phyloP scores from a whole-genome alignment of 2,888 invertebrate species.

The Sisyra terminalis region DNA sequence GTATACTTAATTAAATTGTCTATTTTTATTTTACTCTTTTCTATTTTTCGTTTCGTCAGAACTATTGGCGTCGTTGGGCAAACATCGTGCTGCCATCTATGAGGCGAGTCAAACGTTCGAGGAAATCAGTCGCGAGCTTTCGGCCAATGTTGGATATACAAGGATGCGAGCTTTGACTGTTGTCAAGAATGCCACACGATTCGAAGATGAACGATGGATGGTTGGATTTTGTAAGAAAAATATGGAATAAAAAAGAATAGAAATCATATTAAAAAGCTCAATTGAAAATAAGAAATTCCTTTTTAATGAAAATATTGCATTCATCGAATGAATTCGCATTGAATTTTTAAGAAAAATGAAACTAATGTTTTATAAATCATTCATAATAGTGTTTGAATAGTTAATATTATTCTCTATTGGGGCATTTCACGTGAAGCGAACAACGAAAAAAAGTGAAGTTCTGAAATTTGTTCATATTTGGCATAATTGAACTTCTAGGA shows the following conservation, averaged over 20 bases:
- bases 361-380: too few relatives aligned
- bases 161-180: constrained; percentile 27
- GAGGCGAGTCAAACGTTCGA: constrained; percentile 39
- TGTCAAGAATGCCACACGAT: constrained; percentile 31
- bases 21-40: background rate
- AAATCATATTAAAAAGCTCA: background rate
- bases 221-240: constrained; percentile 43
- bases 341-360: too few relatives aligned
- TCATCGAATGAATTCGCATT: too few relatives aligned
- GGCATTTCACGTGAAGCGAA: too few relatives aligned
- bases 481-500: too few relatives aligned
- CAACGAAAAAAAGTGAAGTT: too few relatives aligned
- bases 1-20: too few relatives aligned
- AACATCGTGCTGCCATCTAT: constrained; percentile 36
- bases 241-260: too few relatives aligned
- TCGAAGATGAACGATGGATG: constrained; percentile 49
- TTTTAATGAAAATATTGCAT: background rate
- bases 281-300: background rate
- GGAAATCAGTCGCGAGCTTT: constrained; percentile 38
- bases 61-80: constrained; percentile 38
- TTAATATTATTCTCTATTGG: too few relatives aligned
- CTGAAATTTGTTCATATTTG: too few relatives aligned
- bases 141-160: constrained; percentile 26
- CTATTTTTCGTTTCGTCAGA: constrained; percentile 26
- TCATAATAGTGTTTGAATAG: too few relatives aligned